Evolutionary conservation across 2,113 vertebrate species (phyloP).

Genomic region (Nothobranchius furzeri): DNA sequence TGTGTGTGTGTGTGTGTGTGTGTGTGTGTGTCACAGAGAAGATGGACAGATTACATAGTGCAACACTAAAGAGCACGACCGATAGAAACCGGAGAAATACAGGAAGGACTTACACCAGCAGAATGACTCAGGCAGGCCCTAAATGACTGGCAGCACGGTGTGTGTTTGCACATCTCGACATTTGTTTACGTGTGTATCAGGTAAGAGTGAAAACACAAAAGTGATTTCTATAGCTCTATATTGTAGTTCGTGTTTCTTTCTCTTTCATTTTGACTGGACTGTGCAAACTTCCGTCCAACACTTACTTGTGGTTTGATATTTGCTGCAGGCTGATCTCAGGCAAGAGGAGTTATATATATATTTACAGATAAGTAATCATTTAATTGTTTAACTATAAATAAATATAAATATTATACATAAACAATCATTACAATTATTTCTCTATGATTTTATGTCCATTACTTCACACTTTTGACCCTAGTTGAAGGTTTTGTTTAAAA

Average conservation of each 20-base stretch:
- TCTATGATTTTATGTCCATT: background rate
- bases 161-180: conserved; percentile 19
- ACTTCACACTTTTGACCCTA: background rate
- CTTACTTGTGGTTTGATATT: background rate
- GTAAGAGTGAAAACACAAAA: conserved; percentile 46
- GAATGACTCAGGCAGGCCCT: conserved; percentile 24
- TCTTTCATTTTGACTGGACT: conserved; percentile 64
- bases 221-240: conserved; percentile 62
- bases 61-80: conserved; percentile 17
- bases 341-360: background rate
- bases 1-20: background rate
- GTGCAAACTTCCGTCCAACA: conserved; percentile 21
- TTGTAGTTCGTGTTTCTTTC: conserved; percentile 25
- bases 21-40: background rate
- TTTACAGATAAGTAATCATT: too few species aligned
- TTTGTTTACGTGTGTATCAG: conserved; percentile 19
- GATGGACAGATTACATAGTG: conserved; percentile 27
- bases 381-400: too few species aligned
- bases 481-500: background rate
- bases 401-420: too few species aligned
- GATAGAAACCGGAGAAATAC: conserved; percentile 19
- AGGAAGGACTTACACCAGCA: conserved; percentile 13
- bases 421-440: background rate
- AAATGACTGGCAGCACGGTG: conserved; percentile 41
- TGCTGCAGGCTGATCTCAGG: background rate